These are phyloP conservation scores for Apostichopus californicus DNA, from an alignment of 35 echinoderm and acorn worm genomes.

Conservation along the genomic window DNA sequence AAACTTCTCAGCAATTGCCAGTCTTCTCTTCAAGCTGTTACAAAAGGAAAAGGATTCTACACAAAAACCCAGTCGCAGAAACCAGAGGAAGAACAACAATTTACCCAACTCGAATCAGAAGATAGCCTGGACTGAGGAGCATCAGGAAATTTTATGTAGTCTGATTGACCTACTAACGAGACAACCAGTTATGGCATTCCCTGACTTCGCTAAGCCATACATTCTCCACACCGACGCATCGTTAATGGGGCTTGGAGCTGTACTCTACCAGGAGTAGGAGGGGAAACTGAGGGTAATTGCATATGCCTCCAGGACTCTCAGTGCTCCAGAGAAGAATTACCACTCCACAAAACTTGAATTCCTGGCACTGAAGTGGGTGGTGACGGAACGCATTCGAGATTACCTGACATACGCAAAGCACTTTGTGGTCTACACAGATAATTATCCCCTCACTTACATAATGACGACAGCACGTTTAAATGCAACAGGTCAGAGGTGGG, in stretches of 20 bases:
- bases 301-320: neutral
- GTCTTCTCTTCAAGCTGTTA: too few relatives aligned
- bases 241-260: neutral
- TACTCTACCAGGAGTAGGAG: neutral
- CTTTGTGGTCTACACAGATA: neutral
- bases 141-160: conserved; percentile 47
- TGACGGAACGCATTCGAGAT: neutral
- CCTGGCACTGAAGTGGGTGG: neutral
- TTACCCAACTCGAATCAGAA: neutral
- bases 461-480: too few relatives aligned
- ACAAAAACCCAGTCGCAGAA: too few relatives aligned
- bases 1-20: too few relatives aligned
- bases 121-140: conserved; percentile 32
- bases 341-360: conserved; percentile 3
- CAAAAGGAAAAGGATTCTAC: too few relatives aligned
- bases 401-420: neutral
- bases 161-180: conserved; percentile 60
- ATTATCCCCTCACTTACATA: neutral
- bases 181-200: conserved; percentile 68
- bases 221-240: conserved; percentile 72
- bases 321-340: neutral
- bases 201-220: conserved; percentile 68
- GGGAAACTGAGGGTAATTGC: too few relatives aligned
- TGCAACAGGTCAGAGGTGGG: too few relatives aligned
- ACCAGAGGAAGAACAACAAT: too few relatives aligned